A percentile compares a stretch with the other conserved stretches of the same genome.
phyloP scores from a whole-genome alignment of 2,113 vertebrate species.

The Dipodomys merriami region DNA sequence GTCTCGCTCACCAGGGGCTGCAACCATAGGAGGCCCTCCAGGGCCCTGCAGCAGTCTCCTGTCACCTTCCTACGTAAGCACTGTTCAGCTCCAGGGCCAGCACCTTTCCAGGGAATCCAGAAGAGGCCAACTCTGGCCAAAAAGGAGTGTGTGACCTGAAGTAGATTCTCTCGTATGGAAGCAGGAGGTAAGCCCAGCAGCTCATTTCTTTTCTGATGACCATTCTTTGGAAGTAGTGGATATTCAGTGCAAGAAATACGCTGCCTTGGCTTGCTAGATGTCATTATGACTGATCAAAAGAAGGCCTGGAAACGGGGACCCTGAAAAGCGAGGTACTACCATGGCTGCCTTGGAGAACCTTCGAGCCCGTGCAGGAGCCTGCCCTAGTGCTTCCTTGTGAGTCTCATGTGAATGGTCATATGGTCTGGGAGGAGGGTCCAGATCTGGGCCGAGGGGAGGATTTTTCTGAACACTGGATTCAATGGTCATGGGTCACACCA shows the following conservation, averaged over 20 bases:
- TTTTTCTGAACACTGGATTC: neutral
- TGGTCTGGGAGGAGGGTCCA: fast-evolving
- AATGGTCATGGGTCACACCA: fast-evolving
- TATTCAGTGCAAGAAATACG: neutral
- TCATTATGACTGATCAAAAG: neutral
- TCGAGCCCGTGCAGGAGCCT: fast-evolving
- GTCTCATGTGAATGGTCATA: fast-evolving
- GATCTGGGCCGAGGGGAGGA: neutral
- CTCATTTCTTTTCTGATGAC: neutral
- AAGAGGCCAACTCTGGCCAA: neutral
- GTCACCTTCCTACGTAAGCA: fast-evolving
- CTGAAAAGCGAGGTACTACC: fast-evolving
- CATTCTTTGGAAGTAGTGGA: neutral
- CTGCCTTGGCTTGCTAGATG: neutral
- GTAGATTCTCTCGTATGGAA: neutral
- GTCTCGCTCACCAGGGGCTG: neutral
- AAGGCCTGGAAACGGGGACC: no score
- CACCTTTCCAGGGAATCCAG: neutral
- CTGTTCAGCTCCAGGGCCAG: neutral
- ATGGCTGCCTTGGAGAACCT: neutral
- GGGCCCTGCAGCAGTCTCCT: fast-evolving
- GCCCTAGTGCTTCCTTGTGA: neutral
- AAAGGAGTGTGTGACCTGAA: neutral
- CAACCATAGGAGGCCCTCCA: neutral
- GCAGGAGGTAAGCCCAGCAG: neutral